phyloP scores from a whole-genome alignment of 2,888 invertebrate genomes.

The Kuschelorhynchus macadamiae region DNA sequence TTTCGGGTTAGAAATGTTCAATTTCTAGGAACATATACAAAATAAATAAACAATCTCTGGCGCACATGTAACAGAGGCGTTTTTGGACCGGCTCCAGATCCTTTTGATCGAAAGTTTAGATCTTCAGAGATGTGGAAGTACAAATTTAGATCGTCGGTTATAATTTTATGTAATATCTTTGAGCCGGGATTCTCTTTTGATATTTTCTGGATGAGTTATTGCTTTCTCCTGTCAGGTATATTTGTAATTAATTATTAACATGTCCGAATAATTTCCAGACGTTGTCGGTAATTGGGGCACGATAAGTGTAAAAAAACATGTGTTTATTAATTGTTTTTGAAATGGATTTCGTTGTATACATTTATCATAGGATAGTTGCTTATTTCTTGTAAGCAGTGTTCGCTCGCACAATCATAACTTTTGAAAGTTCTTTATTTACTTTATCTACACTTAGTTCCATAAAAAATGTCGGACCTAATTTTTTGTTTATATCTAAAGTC shows the following conservation, averaged over 20 bases:
- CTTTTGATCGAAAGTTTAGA: constrained; percentile 29
- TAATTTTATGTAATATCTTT: constrained; percentile 23
- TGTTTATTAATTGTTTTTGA: constrained; percentile 2
- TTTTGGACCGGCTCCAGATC: constrained; percentile 9
- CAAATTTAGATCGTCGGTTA: constrained; percentile 28
- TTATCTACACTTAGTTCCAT: too few relatives aligned
- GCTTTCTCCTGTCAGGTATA: constrained; percentile 5
- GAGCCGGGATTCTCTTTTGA: constrained; percentile 11
- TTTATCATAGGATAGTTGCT: too few relatives aligned
- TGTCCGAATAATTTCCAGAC: constrained; percentile 19
- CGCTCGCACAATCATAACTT: too few relatives aligned
- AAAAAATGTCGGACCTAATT: too few relatives aligned
- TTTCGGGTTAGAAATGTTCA: constrained; percentile 1
- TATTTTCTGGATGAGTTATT: constrained; percentile 10
- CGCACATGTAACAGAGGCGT: constrained; percentile 1
- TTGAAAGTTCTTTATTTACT: too few relatives aligned
- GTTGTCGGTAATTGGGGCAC: constrained; percentile 13
- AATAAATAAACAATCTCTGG: constrained; percentile 10
- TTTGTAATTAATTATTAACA: constrained; percentile 19
- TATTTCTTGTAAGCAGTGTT: too few relatives aligned
- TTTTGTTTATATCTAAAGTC: too few relatives aligned
- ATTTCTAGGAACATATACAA: constrained; percentile 10
- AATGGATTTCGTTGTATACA: too few relatives aligned
- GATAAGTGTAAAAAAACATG: constrained; percentile 4
- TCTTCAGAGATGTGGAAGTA: constrained; percentile 22